phyloP scores from a whole-genome alignment of 2,888 invertebrate species.

The Calliphora vomitoria region DNA sequence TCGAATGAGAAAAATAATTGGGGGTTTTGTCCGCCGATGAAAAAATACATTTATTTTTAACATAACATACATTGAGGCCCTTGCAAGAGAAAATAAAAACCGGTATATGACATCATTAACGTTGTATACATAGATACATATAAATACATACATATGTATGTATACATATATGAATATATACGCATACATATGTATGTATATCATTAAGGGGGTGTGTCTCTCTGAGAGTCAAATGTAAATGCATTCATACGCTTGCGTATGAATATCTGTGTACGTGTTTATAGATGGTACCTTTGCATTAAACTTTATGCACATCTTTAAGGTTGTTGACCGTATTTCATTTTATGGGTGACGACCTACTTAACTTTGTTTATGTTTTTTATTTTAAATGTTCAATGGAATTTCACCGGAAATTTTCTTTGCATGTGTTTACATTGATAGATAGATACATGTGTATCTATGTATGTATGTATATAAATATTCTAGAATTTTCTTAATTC shows the following conservation, averaged over 20 bases:
- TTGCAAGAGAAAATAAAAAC: slow-evolving; percentile 14
- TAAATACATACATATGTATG: background rate
- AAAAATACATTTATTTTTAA: background rate
- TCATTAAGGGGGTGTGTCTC: no score
- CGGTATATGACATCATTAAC: no score
- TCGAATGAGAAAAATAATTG: no score
- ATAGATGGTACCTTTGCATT: slow-evolving; percentile 1
- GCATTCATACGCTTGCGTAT: background rate
- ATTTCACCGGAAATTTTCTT: background rate
- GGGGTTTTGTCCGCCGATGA: background rate
- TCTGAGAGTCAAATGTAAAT: background rate
- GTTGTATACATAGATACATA: no score
- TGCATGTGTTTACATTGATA: background rate
- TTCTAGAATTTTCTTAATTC: background rate
- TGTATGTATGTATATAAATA: background rate
- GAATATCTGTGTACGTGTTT: background rate
- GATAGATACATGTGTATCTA: slow-evolving; percentile 21
- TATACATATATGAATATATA: background rate
- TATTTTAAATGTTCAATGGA: background rate
- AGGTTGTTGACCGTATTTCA: slow-evolving; percentile 59
- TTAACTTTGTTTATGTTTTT: slow-evolving; percentile 13
- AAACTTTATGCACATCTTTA: slow-evolving; percentile 6
- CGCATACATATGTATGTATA: background rate
- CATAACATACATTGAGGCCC: no score
- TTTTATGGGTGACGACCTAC: slow-evolving; percentile 43